These are phyloP conservation scores for Andricus curvator DNA, from an alignment of 2,888 invertebrate genomes.

Conservation along the genomic window DNA sequence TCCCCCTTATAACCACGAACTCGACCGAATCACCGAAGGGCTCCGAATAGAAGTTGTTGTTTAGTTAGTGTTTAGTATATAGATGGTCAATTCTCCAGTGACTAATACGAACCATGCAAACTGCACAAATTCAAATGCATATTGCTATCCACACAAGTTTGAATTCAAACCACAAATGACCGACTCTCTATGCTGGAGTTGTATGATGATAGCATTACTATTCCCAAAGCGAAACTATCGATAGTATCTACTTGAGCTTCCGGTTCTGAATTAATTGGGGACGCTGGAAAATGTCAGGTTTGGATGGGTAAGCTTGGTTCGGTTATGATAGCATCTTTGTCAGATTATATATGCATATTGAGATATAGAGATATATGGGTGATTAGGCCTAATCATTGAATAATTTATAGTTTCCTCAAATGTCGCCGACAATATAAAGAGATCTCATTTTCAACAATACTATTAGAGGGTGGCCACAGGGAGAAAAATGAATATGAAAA, in stretches of 20 bases:
- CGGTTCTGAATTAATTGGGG: conserved; percentile 9
- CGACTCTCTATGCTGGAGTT: conserved; percentile 1
- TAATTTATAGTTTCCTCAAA: neutral
- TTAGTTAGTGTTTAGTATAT: neutral
- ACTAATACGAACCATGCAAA: neutral
- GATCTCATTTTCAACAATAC: no score
- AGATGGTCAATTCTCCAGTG: neutral
- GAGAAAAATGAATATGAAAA: no score
- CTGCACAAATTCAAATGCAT: conserved; percentile 6
- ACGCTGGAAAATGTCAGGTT: conserved; percentile 3
- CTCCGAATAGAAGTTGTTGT: neutral
- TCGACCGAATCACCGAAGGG: neutral
- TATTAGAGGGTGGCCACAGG: no score
- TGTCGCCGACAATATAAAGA: no score
- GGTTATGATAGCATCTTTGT: neutral
- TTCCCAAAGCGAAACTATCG: conserved; percentile 14
- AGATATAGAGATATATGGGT: neutral
- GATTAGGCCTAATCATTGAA: neutral
- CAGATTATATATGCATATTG: neutral
- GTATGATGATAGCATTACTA: conserved; percentile 8
- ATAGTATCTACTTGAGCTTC: conserved; percentile 17
- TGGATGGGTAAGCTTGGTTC: neutral
- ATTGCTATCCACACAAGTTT: neutral
- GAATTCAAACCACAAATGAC: conserved; percentile 12
- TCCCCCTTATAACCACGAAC: neutral